A percentile compares a stretch with the other conserved stretches of the same genome.
phyloP scores from a whole-genome alignment of 1,140 invertebrate species.

The Drosophila bipectinata region DNA sequence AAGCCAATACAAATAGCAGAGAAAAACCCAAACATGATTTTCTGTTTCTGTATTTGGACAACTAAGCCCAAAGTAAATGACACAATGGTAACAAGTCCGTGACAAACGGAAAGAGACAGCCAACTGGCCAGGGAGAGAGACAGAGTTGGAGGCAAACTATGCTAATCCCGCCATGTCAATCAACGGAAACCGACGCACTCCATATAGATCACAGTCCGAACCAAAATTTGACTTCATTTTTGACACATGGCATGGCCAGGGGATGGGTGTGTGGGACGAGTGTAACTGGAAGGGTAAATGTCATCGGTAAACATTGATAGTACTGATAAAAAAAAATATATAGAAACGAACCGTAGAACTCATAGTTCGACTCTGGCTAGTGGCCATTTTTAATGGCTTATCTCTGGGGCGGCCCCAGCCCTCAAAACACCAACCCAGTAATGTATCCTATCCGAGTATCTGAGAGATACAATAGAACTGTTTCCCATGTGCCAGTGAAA shows the following conservation, averaged over 20 bases:
- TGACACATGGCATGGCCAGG: conserved; percentile 51
- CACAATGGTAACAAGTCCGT: conserved; percentile 59
- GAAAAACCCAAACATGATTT: conserved; percentile 39
- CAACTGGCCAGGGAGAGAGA: neutral
- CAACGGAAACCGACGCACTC: conserved; percentile 38
- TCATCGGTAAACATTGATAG: conserved; percentile 73
- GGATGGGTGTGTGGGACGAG: neutral
- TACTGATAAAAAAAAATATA: conserved; percentile 53
- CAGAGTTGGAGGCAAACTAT: conserved; percentile 22
- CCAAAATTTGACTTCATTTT: conserved; percentile 68
- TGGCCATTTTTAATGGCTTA: conserved; percentile 81
- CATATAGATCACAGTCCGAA: conserved; percentile 47
- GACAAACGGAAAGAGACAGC: conserved; percentile 20
- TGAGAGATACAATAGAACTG: conserved; percentile 26
- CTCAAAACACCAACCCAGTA: conserved; percentile 28
- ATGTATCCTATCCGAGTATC: conserved; percentile 31
- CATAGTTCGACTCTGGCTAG: conserved; percentile 47
- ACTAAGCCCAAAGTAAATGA: conserved; percentile 74
- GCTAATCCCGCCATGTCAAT: conserved; percentile 79
- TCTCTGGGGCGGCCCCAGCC: conserved; percentile 43
- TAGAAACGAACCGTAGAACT: conserved; percentile 36
- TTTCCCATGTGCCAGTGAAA: conserved; percentile 16
- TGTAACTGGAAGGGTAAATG: conserved; percentile 55
- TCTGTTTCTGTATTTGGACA: conserved; percentile 54
- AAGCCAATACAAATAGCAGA: conserved; percentile 68